Conservation (phyloP, 2,888 invertebrate genomes). For the Exephanes ischioxanthus region DNA sequence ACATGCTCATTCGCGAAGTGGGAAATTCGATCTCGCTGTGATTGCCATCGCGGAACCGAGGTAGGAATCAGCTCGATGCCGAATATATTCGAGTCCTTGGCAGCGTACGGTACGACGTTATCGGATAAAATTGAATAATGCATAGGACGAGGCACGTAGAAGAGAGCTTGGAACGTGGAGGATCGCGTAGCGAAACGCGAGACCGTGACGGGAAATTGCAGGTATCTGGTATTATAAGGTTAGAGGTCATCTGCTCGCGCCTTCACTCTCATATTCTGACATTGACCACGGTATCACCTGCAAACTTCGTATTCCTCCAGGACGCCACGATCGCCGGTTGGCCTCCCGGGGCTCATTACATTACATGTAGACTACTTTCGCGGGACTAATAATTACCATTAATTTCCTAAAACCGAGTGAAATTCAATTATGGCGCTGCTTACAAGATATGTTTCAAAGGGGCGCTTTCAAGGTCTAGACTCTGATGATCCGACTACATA, state of each 20-base stretch:
- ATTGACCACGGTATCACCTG: constrained; percentile 55
- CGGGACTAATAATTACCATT: constrained; percentile 17
- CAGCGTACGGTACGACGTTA: constrained; percentile 56
- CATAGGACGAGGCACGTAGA: constrained; percentile 54
- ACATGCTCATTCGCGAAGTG: constrained; percentile 44
- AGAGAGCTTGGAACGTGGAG: constrained; percentile 37
- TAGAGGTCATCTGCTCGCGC: constrained; percentile 45
- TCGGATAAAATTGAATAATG: constrained; percentile 66
- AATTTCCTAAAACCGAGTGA: constrained; percentile 20
- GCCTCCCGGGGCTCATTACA: constrained; percentile 31
- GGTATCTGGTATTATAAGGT: constrained; percentile 47
- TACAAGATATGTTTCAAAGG: background rate
- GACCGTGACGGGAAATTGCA: constrained; percentile 35
- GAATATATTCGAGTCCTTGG: constrained; percentile 57
- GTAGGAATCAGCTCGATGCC: constrained; percentile 43
- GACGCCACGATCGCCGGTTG: constrained; percentile 24
- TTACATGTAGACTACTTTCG: constrained; percentile 8
- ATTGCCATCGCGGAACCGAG: constrained; percentile 49
- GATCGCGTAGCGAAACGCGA: constrained; percentile 16
- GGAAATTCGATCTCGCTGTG: constrained; percentile 62
- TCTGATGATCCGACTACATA: background rate
- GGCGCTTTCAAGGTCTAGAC: background rate
- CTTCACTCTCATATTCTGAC: constrained; percentile 18
- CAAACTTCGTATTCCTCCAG: constrained; percentile 1
- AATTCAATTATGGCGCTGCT: background rate